These are phyloP conservation scores for Catocala fraxini DNA, from an alignment of 2,888 invertebrate species.

Conservation along the genomic window DNA sequence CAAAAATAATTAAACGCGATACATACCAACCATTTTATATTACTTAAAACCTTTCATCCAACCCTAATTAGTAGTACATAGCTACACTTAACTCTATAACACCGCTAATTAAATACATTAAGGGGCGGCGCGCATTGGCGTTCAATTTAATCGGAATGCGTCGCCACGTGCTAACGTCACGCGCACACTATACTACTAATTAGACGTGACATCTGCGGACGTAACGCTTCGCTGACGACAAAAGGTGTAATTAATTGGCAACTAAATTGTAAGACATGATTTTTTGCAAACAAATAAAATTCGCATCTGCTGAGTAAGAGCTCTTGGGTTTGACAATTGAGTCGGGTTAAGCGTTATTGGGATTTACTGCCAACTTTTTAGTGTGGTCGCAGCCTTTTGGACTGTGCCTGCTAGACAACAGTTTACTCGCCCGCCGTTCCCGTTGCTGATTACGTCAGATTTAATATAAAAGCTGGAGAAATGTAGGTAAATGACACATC, in stretches of 20 bases:
- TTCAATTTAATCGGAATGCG: constrained; percentile 62
- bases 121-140: constrained; percentile 42
- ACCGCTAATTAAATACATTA: constrained; percentile 69
- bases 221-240: constrained; percentile 56
- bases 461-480: too few relatives aligned
- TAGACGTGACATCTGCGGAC: constrained; percentile 55
- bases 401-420: too few relatives aligned
- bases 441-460: too few relatives aligned
- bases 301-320: too few relatives aligned
- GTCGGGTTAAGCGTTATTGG: too few relatives aligned
- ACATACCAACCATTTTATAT: not conserved
- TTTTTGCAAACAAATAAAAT: too few relatives aligned
- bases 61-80: constrained; percentile 31
- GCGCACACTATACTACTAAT: constrained; percentile 58
- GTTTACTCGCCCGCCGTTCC: too few relatives aligned
- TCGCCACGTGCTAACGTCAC: constrained; percentile 52
- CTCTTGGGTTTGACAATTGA: too few relatives aligned
- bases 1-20: not conserved
- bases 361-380: too few relatives aligned
- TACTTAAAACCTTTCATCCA: constrained; percentile 15
- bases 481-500: too few relatives aligned
- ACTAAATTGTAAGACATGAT: too few relatives aligned
- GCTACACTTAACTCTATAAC: constrained; percentile 31
- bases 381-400: too few relatives aligned
- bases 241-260: constrained; percentile 59